These are phyloP conservation scores for Anolis sagrei DNA, from an alignment of 2,113 vertebrate species.

Conservation along the genomic window DNA sequence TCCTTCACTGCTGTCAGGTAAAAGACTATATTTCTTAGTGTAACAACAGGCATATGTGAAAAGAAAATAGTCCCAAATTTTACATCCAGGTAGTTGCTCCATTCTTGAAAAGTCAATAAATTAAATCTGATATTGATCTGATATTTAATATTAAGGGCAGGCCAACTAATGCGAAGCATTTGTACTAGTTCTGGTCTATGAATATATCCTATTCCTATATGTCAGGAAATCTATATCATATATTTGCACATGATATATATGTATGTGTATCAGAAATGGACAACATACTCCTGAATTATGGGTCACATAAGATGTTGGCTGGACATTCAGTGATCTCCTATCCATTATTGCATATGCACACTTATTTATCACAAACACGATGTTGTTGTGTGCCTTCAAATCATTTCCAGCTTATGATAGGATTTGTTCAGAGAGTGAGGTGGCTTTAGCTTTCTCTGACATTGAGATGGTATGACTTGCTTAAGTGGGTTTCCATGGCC, in stretches of 20 bases:
- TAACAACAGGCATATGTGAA: background rate
- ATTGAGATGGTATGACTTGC: too few relatives aligned
- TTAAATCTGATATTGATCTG: background rate
- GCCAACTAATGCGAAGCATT: background rate
- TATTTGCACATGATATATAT: background rate
- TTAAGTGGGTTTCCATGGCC: too few relatives aligned
- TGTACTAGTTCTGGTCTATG: background rate
- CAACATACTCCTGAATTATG: background rate
- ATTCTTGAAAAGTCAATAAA: background rate
- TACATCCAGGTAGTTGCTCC: background rate
- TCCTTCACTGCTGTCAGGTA: conserved; percentile 21
- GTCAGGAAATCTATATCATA: background rate
- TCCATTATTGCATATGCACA: background rate
- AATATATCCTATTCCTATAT: background rate
- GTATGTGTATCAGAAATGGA: too few relatives aligned
- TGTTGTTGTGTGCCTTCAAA: too few relatives aligned
- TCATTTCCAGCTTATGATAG: too few relatives aligned
- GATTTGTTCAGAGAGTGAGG: too few relatives aligned
- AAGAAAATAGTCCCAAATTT: background rate
- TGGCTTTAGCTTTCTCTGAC: too few relatives aligned
- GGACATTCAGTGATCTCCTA: background rate
- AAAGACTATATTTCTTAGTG: background rate
- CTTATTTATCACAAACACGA: too few relatives aligned
- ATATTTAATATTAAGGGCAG: background rate
- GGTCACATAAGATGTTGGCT: background rate